Base-by-base conservation (phyloP, 2,888 invertebrate species). In the Ceramica pisi region DNA sequence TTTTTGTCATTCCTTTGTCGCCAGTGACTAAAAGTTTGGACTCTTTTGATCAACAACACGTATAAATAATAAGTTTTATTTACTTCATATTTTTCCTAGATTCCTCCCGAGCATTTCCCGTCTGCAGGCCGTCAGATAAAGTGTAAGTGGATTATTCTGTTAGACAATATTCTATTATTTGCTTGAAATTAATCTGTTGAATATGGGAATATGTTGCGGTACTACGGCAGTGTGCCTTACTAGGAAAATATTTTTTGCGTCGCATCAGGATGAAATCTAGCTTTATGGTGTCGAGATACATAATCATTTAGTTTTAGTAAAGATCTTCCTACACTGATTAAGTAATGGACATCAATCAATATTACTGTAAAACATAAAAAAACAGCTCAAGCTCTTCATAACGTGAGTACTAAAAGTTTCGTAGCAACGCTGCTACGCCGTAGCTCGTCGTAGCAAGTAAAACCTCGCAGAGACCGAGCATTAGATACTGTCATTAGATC, bases 101-200 rank as follows among this genome's bases (percentile, higher is more conserved):
- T 69, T 48, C 38, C 31, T 70, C 61, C 21, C 23, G 46, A 75
- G 57, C 38, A 57, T 69, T 55, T 64, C 35, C 16, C 59, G 48
- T 64, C 55, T 64, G 60, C 63, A 71, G 23, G 53, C 35, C 35
- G 59, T 71, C 44, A 78, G 26, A 75, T 64, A 44, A 69, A 48
- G 10, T n/a, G 31, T 70, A 78, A 71, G 63, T 71, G n/a, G 50
- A 78, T 78, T 71, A 60, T 61, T 71, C 38, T 46, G 44, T 64
- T 60, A 77, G 35, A 64, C 38, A 31, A 55, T 56, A 44, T 59
- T 63, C 31, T 55, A 35, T 65, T 78, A 64, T 78, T 56, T 60
- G 9, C 23, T 31, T 44, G 23, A 23, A 71, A 65, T 23, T 64
- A 78, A 64, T 78, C 55, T 60, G 55, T 65, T 71, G 64, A 60